phyloP scores from a whole-genome alignment of 1,140 invertebrate species.

The Dendrolimus punctatus region DNA sequence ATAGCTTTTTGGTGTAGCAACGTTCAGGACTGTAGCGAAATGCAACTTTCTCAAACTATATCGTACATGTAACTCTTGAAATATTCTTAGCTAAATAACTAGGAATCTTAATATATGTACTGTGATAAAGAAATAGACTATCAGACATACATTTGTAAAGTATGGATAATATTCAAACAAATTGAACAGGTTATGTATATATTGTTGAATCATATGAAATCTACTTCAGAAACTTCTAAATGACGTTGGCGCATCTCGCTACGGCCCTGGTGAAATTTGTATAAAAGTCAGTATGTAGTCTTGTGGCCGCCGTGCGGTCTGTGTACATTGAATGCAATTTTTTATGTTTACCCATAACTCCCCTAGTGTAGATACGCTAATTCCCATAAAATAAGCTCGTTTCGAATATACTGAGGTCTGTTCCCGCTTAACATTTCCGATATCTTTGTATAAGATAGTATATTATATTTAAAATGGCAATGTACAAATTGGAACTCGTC shows the following conservation, averaged over 20 bases:
- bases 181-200: slow-evolving; percentile 26
- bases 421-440: background rate
- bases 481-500: too few species aligned
- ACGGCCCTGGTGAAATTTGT: background rate
- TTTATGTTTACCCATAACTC: background rate
- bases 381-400: background rate
- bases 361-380: slow-evolving; percentile 12
- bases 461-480: too few species aligned
- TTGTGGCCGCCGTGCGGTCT: slow-evolving; percentile 14
- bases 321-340: slow-evolving; percentile 9
- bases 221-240: too few species aligned
- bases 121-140: too few species aligned
- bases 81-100: too few species aligned
- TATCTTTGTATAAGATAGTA: too few species aligned
- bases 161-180: too few species aligned
- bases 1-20: slow-evolving; percentile 49
- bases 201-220: slow-evolving; percentile 1
- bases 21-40: background rate
- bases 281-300: slow-evolving; percentile 12
- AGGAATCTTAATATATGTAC: too few species aligned
- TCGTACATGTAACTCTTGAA: too few species aligned
- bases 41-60: too few species aligned
- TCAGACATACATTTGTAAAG: too few species aligned
- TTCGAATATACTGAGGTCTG: slow-evolving; percentile 1
- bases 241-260: too few species aligned